Evolutionary conservation across 2,113 vertebrate genomes (phyloP).

Genomic region (Callionymus lyra): DNA sequence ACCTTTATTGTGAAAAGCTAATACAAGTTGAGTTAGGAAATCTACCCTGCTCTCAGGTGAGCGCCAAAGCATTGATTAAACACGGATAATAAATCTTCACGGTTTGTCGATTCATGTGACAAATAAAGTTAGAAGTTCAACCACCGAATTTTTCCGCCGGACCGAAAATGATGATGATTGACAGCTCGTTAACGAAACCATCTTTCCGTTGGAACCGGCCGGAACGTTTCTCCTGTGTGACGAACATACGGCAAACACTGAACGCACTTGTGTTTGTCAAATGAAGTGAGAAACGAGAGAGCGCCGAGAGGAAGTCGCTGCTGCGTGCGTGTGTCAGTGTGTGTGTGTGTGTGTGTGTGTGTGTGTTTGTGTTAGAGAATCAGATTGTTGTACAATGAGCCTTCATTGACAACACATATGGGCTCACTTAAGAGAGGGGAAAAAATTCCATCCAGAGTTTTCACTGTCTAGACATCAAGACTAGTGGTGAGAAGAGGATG

Average conservation of each 20-base stretch:
- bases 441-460: slow-evolving; percentile 65
- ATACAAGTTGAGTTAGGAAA: too few species aligned
- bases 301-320: slow-evolving; percentile 53
- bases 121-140: too few species aligned
- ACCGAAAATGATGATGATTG: too few species aligned
- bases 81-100: too few species aligned
- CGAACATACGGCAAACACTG: slow-evolving; percentile 41
- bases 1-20: too few species aligned
- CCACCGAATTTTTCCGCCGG: too few species aligned
- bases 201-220: slow-evolving; percentile 41
- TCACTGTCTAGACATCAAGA: slow-evolving; percentile 76
- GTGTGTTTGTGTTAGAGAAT: slow-evolving; percentile 16
- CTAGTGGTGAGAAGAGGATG: slow-evolving; percentile 30
- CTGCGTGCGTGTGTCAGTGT: slow-evolving; percentile 61
- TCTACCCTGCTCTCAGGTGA: too few species aligned
- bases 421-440: slow-evolving; percentile 51
- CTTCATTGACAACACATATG: slow-evolving; percentile 72
- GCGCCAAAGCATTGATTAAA: too few species aligned
- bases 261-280: slow-evolving; percentile 60
- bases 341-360: slow-evolving; percentile 14
- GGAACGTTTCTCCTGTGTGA: slow-evolving; percentile 25
- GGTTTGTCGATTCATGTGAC: too few species aligned
- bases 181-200: too few species aligned
- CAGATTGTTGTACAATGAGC: slow-evolving; percentile 53
- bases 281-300: slow-evolving; percentile 57